Conservation (phyloP, 2,113 vertebrate genomes). For the Noturus placidus region DNA sequence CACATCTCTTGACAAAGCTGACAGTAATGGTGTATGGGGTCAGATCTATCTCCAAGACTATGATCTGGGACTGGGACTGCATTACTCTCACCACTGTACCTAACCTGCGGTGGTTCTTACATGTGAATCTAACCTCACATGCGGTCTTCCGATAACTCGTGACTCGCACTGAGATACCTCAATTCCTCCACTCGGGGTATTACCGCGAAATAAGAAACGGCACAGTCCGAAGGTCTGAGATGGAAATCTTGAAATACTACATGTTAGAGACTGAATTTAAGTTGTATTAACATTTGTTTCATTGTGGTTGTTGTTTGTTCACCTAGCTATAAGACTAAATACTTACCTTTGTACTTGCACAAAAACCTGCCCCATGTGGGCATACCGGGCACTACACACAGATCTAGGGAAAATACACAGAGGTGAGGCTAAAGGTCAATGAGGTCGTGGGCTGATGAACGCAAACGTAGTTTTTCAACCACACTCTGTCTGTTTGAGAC, state of each 20-base stretch:
- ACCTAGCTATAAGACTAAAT: neutral
- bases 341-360: neutral
- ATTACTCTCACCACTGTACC: neutral
- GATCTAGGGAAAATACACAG: too few species aligned
- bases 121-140: too few species aligned
- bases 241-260: neutral
- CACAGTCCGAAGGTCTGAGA: neutral
- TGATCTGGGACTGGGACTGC: neutral
- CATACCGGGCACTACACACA: neutral
- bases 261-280: neutral
- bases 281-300: neutral
- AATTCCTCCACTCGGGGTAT: neutral
- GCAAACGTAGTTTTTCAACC: neutral
- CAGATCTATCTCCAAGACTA: neutral
- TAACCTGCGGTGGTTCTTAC: neutral
- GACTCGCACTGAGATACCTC: neutral
- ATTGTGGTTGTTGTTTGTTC: neutral
- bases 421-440: neutral
- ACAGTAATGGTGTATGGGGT: neutral
- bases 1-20: neutral
- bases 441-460: neutral
- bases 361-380: neutral
- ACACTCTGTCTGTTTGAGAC: neutral
- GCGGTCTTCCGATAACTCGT: neutral
- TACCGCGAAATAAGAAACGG: neutral